Base-by-base conservation (phyloP, 2,888 invertebrate species). In the Hypolimnas misippus region DNA sequence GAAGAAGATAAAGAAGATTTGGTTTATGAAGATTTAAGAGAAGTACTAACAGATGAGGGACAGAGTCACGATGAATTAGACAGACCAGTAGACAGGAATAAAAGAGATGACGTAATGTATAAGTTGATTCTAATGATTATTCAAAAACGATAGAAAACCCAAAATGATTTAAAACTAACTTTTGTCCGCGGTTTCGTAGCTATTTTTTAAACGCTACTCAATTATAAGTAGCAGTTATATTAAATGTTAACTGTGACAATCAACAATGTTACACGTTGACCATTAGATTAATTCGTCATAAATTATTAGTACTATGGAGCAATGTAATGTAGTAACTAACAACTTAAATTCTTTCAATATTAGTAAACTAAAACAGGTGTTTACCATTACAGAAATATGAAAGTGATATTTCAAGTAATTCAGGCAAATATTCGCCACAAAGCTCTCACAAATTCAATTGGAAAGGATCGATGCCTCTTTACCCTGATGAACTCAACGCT, bases 391-490 rank as follows among this genome's bases (percentile, higher is more conserved):
- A 68, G 68, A 46, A 55, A 38, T 44, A 55, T 57, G 17, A 51
- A 16, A 12, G 29, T 0, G 40, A 55, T 12, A n/a, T 35, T n/a
- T 8, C 21, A 8, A n/a, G n/a, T 6, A 54, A 66, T 12, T 44
- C 42, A 29, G 17, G 42, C 2, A 64, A 62, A 51, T 55, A 44
- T 2, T 74, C 70, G 0, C 66, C 73, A 5, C 66, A 75, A 1
- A 70, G 65, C 0, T 52, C 81, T 0, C 66, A 79, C 2, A 87
- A 86, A 31, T 80, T 76, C 0, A 87, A 89, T 49, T 88, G 88
- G 89, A 87, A 88, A 65, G 83, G 83, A 0, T 79, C 87, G 0
- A 81, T 85, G 76, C 87, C 86, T 0, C 57, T 89, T 0, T 86
- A 87, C 42, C 84, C 85, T 0, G 87, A 89, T 5, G 89, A 90